Conservation (phyloP, 2,888 invertebrate genomes). For the Celastrina argiolus region DNA sequence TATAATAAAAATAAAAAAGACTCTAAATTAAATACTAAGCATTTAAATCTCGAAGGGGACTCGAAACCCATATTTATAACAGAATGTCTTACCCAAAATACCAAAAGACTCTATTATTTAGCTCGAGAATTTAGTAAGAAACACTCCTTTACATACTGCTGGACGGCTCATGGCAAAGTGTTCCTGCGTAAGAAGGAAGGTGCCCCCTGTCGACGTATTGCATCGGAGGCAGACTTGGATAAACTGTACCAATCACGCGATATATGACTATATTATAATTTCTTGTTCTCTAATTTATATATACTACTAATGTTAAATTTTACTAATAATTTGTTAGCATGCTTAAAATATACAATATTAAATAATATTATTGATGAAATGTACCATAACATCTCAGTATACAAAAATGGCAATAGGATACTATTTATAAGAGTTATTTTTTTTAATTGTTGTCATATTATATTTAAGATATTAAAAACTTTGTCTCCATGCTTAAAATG, state of each 20-base stretch:
- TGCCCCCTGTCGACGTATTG: neutral
- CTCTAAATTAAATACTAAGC: neutral
- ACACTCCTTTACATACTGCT: neutral
- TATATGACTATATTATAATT: neutral
- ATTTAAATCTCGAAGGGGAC: neutral
- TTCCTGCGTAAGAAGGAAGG: no score
- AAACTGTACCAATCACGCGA: neutral
- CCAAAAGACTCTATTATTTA: neutral
- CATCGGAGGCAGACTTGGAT: neutral
- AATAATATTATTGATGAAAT: no score
- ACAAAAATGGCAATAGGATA: no score
- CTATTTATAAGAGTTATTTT: no score
- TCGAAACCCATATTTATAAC: neutral
- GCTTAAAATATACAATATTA: no score
- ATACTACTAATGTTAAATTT: no score
- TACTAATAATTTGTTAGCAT: neutral
- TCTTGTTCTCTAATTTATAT: neutral
- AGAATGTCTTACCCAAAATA: neutral
- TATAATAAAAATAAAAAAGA: neutral
- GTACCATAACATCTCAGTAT: no score
- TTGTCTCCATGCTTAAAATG: no score
- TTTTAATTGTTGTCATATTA: no score
- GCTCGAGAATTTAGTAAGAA: neutral
- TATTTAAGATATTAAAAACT: no score
- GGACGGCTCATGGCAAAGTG: neutral